Evolutionary conservation across 2,797 vertebrate genomes (phyloP), one percentile per base, ranked within the genome.

Genomic region (Mormyrops boulengeri): DNA sequence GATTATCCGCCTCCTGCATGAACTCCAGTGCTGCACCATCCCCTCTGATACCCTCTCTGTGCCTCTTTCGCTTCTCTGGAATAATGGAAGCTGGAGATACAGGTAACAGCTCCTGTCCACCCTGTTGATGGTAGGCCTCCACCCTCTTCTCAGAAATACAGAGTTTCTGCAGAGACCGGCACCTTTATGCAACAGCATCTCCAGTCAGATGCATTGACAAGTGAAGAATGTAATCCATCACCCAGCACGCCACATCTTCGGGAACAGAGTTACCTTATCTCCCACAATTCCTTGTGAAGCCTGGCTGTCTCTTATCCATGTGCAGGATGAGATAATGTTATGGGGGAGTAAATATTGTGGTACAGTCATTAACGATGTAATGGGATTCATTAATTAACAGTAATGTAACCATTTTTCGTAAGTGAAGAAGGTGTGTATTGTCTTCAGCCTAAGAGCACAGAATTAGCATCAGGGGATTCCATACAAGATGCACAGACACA

Each of bases 321-420:
- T 95, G 95, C 55, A 2, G 77, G 89, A 92, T 91, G 93, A 95
- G 95, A 95, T 95, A 95, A 95, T 94, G 90, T 92, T n/a, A 50
- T 89, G 90, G 89, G 91, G 91, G 41, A 85, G 93, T 93, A 92
- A 93, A 92, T 92, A 93, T 94, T 93, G 93, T 92, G 91, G 91
- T 47, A 52, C 50, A 55, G 92, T 91, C 93, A 92, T 95, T 95
- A 94, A 94, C 94, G 92, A 93, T 90, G 89, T 95, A 95, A 95
- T 95, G 93, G 94, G 93, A 95, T 95, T 95, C 94, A 95, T 95
- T 95, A 92, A 95, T 95, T 95, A 94, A 93, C 94, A 93, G 95
- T 91, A 94, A 94, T 94, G 94, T 91, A 94, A 94, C 92, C 92
- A 6, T 93, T 92, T 90, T 91, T 94, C 57, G 26, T 91, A 55